These are phyloP conservation scores for Centropus unirufus DNA, from an alignment of 2,113 vertebrate species.

Conservation along the genomic window DNA sequence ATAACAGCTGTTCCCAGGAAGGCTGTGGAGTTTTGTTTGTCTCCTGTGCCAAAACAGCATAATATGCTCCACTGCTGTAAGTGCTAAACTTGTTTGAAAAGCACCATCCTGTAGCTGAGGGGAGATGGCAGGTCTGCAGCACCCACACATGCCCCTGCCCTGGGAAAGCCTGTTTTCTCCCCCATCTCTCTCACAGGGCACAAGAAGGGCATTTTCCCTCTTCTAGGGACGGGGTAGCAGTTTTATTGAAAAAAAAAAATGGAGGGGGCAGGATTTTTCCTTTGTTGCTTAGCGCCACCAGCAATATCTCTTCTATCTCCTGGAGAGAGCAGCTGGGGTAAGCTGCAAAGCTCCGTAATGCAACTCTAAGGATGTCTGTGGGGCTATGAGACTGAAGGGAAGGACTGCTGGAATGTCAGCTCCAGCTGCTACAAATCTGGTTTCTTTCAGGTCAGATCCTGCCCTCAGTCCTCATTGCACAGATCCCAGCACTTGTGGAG, in stretches of 20 bases:
- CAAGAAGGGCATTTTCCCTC: background rate
- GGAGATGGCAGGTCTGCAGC: background rate
- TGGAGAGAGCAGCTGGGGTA: background rate
- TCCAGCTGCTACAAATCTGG: background rate
- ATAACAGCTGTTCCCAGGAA: background rate
- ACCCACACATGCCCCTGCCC: background rate
- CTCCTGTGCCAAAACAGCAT: background rate
- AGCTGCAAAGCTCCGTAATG: background rate
- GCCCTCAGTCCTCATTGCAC: background rate
- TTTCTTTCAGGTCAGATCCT: background rate
- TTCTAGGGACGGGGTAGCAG: background rate
- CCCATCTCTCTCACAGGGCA: background rate
- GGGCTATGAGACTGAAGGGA: background rate
- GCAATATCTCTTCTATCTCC: background rate
- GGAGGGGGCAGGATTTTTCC: background rate
- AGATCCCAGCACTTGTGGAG: fast-evolving
- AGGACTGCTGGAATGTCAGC: background rate
- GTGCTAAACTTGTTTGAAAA: background rate
- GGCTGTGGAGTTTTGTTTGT: background rate
- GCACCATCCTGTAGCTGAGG: fast-evolving
- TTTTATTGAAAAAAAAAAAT: background rate
- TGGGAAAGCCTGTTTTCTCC: background rate
- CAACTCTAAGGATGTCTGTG: background rate
- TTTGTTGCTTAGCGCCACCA: background rate
- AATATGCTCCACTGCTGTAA: fast-evolving